These are phyloP conservation scores for Andrena haemorrhoa DNA, from an alignment of 2,888 invertebrate species.

Conservation along the genomic window DNA sequence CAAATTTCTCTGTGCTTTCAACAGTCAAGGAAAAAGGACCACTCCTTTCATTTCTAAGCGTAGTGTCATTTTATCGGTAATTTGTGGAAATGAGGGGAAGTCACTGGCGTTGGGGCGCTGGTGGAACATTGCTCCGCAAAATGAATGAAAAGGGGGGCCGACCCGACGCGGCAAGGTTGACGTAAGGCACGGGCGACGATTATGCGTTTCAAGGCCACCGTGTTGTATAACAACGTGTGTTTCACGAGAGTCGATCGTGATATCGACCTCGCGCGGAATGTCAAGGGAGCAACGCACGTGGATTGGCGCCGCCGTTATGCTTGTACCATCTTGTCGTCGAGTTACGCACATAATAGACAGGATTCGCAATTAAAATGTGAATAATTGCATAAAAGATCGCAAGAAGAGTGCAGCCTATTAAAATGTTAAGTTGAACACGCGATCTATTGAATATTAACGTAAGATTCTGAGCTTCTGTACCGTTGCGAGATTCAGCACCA, in stretches of 20 bases:
- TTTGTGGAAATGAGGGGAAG: constrained; percentile 1
- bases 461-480: no score
- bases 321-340: background rate
- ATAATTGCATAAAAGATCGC: background rate
- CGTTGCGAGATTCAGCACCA: background rate
- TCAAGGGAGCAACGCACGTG: constrained; percentile 12
- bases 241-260: constrained; percentile 60
- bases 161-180: constrained; percentile 30
- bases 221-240: constrained; percentile 67
- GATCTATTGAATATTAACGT: no score
- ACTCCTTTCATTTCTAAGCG: background rate
- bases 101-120: constrained; percentile 33
- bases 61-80: background rate
- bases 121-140: constrained; percentile 36
- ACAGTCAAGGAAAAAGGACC: no score
- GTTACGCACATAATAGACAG: background rate
- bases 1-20: no score
- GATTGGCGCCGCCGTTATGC: background rate
- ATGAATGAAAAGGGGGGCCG: constrained; percentile 41
- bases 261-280: constrained; percentile 70
- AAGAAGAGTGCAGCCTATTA: background rate
- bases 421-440: background rate
- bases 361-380: background rate
- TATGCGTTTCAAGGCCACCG: constrained; percentile 69
- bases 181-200: constrained; percentile 58